phyloP scores from a whole-genome alignment of 2,888 invertebrate genomes.

The Plemyria rubiginata region DNA sequence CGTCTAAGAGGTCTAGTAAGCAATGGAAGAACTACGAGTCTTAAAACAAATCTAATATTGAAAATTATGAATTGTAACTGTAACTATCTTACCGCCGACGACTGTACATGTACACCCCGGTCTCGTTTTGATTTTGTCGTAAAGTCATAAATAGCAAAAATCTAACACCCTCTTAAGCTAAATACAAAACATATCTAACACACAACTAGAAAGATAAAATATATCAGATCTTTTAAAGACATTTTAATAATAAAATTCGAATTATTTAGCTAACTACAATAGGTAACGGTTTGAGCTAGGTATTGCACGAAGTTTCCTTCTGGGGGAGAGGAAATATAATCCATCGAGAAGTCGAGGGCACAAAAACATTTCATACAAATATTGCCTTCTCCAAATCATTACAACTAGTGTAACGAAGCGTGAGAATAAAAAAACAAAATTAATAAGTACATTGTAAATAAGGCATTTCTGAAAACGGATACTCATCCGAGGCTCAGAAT shows the following conservation, averaged over 20 bases:
- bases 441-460: background rate
- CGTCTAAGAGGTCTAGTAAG: too few species aligned
- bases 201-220: constrained; percentile 36
- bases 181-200: constrained; percentile 44
- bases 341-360: background rate
- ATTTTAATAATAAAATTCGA: constrained; percentile 44
- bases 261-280: constrained; percentile 59
- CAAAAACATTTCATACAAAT: background rate
- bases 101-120: background rate
- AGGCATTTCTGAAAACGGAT: background rate
- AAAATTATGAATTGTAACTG: too few species aligned
- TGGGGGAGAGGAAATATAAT: constrained; percentile 35
- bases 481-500: background rate
- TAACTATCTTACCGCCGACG: background rate
- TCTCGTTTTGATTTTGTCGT: constrained; percentile 3
- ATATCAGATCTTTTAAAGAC: constrained; percentile 62
- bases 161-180: constrained; percentile 48
- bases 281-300: constrained; percentile 73
- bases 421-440: constrained; percentile 10
- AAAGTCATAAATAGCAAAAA: constrained; percentile 36
- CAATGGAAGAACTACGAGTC: too few species aligned
- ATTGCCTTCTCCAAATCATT: constrained; percentile 10
- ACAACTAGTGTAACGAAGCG: constrained; percentile 6
- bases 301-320: constrained; percentile 60
- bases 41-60: too few species aligned